Evolutionary conservation across 2,113 vertebrate genomes (phyloP).

Genomic region (Garra rufa): DNA sequence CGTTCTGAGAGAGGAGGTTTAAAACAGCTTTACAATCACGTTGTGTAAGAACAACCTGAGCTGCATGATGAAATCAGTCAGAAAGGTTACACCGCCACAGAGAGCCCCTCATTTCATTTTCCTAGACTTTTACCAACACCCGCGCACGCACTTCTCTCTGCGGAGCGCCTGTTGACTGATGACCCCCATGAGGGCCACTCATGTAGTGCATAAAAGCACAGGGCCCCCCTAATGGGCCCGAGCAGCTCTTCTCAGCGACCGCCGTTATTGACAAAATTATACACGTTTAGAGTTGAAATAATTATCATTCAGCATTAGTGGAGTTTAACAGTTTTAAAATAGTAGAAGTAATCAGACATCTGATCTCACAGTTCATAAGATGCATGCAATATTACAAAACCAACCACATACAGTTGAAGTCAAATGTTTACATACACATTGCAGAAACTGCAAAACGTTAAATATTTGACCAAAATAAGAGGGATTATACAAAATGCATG

Average conservation of each 20-base stretch:
- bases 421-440: too few relatives aligned
- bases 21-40: slow-evolving; percentile 50
- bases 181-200: slow-evolving; percentile 48
- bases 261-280: slow-evolving; percentile 8
- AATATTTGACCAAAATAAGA: too few relatives aligned
- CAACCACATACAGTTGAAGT: too few relatives aligned
- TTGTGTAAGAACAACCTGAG: slow-evolving; percentile 49
- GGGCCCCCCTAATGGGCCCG: slow-evolving; percentile 37
- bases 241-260: slow-evolving; percentile 20
- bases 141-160: slow-evolving; percentile 18
- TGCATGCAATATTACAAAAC: too few relatives aligned
- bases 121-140: slow-evolving; percentile 33
- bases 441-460: too few relatives aligned
- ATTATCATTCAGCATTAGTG: background rate
- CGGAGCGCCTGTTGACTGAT: slow-evolving; percentile 1
- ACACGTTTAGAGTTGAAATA: background rate
- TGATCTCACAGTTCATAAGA: slow-evolving; percentile 21
- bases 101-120: slow-evolving; percentile 47
- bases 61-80: slow-evolving; percentile 29
- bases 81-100: slow-evolving; percentile 41
- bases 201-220: slow-evolving; percentile 44
- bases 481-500: too few relatives aligned
- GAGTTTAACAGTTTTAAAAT: slow-evolving; percentile 6
- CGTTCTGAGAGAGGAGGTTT: slow-evolving; percentile 37
- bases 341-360: background rate